These are phyloP conservation scores for Labeo catla DNA, from an alignment of 2,113 vertebrate species.

Conservation along the genomic window DNA sequence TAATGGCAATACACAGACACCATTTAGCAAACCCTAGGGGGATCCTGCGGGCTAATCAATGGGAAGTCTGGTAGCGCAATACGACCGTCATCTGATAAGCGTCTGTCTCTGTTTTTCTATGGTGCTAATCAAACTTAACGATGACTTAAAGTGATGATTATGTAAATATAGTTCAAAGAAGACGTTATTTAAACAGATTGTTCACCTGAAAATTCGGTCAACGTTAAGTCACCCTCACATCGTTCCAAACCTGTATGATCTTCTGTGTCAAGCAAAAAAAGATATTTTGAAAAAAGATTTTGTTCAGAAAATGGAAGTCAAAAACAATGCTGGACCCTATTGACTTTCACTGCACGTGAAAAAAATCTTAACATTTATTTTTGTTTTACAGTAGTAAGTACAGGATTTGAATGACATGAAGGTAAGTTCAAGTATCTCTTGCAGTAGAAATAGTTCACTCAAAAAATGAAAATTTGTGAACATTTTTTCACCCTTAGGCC, in stretches of 20 bases:
- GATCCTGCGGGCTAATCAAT: constrained; percentile 59
- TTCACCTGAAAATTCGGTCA: background rate
- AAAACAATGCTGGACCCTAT: background rate
- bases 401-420: background rate
- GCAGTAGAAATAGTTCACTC: too few relatives aligned
- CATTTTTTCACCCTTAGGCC: too few relatives aligned
- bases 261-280: background rate
- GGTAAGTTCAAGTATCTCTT: background rate
- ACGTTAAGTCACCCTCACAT: background rate
- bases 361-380: background rate
- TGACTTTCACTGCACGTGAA: background rate
- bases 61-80: constrained; percentile 54
- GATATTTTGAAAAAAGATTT: too few relatives aligned
- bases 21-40: constrained; percentile 71
- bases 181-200: background rate
- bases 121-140: constrained; percentile 9
- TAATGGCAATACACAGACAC: constrained; percentile 72
- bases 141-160: background rate
- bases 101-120: constrained; percentile 14
- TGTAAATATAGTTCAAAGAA: constrained; percentile 8
- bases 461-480: too few relatives aligned
- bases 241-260: background rate
- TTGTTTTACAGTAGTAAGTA: background rate
- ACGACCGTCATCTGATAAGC: constrained; percentile 49
- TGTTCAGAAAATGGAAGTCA: background rate